Evolutionary conservation across 2,113 vertebrate genomes (phyloP).

Genomic region (Motacilla tschutschensis): DNA sequence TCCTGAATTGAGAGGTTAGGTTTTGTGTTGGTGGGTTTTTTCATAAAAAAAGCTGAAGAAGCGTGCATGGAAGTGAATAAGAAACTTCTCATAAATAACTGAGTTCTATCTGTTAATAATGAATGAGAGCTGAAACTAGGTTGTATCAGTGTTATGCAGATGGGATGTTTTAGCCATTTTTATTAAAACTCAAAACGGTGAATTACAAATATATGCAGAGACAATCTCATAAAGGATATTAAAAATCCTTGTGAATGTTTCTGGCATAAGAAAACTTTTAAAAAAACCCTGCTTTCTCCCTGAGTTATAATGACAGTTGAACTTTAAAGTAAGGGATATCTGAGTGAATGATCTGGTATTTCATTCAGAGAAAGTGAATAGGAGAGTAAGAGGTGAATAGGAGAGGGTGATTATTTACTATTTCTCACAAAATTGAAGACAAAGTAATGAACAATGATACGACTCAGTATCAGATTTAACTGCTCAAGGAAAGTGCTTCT

Average conservation of each 20-base stretch:
- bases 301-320: not conserved
- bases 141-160: constrained; percentile 35
- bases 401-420: constrained; percentile 10
- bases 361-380: not conserved
- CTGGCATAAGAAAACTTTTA: not conserved
- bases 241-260: constrained; percentile 44
- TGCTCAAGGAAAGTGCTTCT: not conserved
- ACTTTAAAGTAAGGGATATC: constrained; percentile 6
- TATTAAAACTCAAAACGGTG: constrained; percentile 49
- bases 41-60: not conserved
- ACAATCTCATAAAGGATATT: constrained; percentile 56
- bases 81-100: constrained; percentile 31
- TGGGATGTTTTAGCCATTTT: constrained; percentile 37
- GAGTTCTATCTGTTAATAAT: constrained; percentile 13
- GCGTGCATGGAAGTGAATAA: not conserved
- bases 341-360: constrained; percentile 7
- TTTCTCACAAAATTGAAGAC: constrained; percentile 18
- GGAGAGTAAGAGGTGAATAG: not conserved
- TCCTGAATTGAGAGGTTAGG: not conserved
- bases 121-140: constrained; percentile 16
- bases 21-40: not conserved
- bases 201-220: constrained; percentile 43
- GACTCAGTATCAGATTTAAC: not conserved
- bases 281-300: not conserved
- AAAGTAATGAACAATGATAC: not conserved